Conservation (phyloP, 2,113 vertebrate genomes). For the human region GRCh38 chr7:94859501-94860000, state of each 20-base stretch:
- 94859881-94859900: not conserved
- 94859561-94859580: not conserved
- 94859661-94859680: not conserved
- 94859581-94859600: not conserved
- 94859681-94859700: not conserved
- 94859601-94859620: not conserved
- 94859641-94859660: not conserved
- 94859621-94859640: not conserved
- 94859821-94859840: not conserved
- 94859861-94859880: not conserved
- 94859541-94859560: not conserved
- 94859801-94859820: not conserved
- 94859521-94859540: not conserved
- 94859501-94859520: conserved; percentile 8
- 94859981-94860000: too few species aligned
- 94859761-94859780: not conserved
- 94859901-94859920: not conserved
- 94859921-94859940: not conserved
- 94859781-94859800: not conserved
- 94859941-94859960: too few species aligned
- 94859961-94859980: too few species aligned
- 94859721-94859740: not conserved
- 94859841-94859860: not conserved
- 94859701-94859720: not conserved
- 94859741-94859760: not conserved